A percentile compares a stretch with the other conserved stretches of the same genome.
Evolutionary conservation across 1,140 invertebrate species (phyloP).

Genomic region (Sinella curviseta): DNA sequence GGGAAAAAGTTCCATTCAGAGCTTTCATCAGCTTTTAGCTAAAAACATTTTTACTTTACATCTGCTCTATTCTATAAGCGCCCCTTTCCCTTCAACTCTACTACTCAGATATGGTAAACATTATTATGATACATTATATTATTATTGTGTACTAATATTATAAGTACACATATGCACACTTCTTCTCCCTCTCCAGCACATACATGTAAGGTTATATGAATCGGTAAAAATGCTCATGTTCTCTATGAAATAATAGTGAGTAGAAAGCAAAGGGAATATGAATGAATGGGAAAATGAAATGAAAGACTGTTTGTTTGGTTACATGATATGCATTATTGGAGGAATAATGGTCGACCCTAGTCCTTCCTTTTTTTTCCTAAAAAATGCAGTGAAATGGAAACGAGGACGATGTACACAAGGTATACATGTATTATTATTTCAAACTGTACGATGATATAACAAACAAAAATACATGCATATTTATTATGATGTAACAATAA

Average conservation of each 20-base stretch:
- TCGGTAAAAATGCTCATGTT: not conserved
- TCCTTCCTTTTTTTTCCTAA: not conserved
- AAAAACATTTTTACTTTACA: not conserved
- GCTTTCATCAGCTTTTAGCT: not conserved
- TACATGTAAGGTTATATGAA: no score
- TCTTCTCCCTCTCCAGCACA: no score
- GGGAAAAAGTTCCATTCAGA: not conserved
- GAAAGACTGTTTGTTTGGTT: constrained; percentile 15
- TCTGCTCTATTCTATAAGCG: not conserved
- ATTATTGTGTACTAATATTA: not conserved
- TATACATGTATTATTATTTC: no score
- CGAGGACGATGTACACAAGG: no score
- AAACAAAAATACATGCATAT: not conserved
- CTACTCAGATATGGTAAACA: not conserved
- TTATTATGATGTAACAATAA: constrained; percentile 12
- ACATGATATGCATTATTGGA: constrained; percentile 20
- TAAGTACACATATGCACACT: not conserved
- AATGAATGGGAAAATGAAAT: not conserved
- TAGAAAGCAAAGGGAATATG: not conserved
- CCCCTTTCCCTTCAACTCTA: not conserved
- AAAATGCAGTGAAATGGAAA: not conserved
- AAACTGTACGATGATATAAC: no score
- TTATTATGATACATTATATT: not conserved
- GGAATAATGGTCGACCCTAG: not conserved
- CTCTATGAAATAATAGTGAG: not conserved